Conservation (phyloP, 2,113 vertebrate species). For the Poeciliopsis prolifica region DNA sequence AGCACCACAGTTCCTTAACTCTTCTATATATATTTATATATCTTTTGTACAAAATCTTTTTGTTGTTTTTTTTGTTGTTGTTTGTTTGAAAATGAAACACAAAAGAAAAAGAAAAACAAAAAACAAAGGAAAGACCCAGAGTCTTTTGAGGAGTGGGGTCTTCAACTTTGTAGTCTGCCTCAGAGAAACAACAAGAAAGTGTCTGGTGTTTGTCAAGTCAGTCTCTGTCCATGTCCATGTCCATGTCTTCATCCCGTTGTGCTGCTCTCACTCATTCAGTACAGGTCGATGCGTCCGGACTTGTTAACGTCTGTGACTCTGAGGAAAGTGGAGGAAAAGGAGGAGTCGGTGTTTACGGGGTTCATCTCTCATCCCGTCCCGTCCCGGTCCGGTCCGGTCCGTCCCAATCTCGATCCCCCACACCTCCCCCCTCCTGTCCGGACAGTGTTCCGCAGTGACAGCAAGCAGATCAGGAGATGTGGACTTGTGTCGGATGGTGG, state of each 20-base stretch:
- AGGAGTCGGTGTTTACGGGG: constrained; percentile 66
- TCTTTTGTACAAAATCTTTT: constrained; percentile 79
- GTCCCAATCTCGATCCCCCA: constrained; percentile 11
- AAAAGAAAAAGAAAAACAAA: constrained; percentile 60
- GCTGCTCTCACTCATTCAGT: constrained; percentile 35
- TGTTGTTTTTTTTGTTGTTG: background rate
- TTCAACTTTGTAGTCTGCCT: constrained; percentile 69
- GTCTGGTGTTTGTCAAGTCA: constrained; percentile 72
- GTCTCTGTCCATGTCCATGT: constrained; percentile 52
- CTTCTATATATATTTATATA: constrained; percentile 81
- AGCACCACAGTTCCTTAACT: constrained; percentile 78
- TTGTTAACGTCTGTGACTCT: constrained; percentile 39
- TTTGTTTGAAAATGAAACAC: constrained; percentile 70
- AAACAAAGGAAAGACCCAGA: constrained; percentile 56
- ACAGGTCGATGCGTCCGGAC: constrained; percentile 30
- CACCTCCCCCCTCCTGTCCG: constrained; percentile 29
- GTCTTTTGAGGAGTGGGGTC: constrained; percentile 72
- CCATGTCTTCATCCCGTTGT: constrained; percentile 24
- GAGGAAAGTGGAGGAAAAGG: constrained; percentile 14
- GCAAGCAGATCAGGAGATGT: constrained; percentile 56
- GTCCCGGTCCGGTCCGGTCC: constrained; percentile 14
- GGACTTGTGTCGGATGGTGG: constrained; percentile 31
- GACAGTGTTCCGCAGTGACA: constrained; percentile 51
- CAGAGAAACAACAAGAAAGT: constrained; percentile 62
- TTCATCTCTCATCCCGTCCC: constrained; percentile 27